These are phyloP conservation scores for Rhorus exstirpatorius DNA, from an alignment of 2,888 invertebrate species.

Conservation along the genomic window DNA sequence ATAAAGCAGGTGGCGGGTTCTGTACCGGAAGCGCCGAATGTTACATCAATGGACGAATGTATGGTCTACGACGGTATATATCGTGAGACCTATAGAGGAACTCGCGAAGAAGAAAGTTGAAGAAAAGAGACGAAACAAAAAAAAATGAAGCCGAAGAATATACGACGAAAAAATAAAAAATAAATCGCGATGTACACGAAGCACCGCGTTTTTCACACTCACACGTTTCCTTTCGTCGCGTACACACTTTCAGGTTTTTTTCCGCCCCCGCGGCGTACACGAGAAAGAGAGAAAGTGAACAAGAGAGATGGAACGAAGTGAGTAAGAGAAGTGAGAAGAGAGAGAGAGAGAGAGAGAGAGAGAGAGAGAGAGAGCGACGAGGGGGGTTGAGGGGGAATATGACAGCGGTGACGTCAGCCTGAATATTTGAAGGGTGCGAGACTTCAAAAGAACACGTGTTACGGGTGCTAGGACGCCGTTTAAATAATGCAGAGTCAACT, in stretches of 20 bases:
- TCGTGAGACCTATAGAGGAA: slow-evolving; percentile 11
- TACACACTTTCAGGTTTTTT: slow-evolving; percentile 27
- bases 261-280: slow-evolving; percentile 9
- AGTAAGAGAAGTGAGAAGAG: slow-evolving; percentile 44
- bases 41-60: slow-evolving; percentile 14
- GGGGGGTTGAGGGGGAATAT: slow-evolving; percentile 82
- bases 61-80: background rate
- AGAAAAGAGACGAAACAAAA: background rate
- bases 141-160: slow-evolving; percentile 60
- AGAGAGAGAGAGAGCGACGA: slow-evolving; percentile 46
- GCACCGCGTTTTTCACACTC: slow-evolving; percentile 40
- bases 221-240: slow-evolving; percentile 27
- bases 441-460: slow-evolving; percentile 86
- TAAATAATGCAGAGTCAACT: slow-evolving; percentile 86
- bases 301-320: slow-evolving; percentile 60
- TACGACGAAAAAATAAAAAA: slow-evolving; percentile 34
- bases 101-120: slow-evolving; percentile 6
- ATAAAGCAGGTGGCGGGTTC: slow-evolving; percentile 20
- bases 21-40: slow-evolving; percentile 2
- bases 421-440: slow-evolving; percentile 85
- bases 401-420: slow-evolving; percentile 85
- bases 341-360: slow-evolving; percentile 12
- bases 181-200: slow-evolving; percentile 31
- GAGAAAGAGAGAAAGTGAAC: slow-evolving; percentile 51
- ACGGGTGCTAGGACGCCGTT: slow-evolving; percentile 84